A percentile compares a stretch with the other conserved stretches of the same genome.
phyloP scores from a whole-genome alignment of 2,888 invertebrate genomes.

The Chymomyza procnemis region DNA sequence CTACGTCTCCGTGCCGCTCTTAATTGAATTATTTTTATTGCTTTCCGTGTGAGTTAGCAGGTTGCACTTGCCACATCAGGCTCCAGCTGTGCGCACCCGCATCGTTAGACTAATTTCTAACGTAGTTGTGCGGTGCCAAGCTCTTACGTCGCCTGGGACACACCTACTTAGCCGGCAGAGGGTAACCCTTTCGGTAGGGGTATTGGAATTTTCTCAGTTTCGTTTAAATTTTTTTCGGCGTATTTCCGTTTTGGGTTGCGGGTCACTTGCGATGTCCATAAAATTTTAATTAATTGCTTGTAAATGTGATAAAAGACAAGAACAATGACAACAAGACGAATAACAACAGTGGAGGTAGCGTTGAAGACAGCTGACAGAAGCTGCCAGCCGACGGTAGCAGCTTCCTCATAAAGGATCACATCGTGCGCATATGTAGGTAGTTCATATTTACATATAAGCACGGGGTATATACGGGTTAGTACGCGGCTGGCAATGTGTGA shows the following conservation, averaged over 20 bases:
- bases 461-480: too few relatives aligned
- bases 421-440: too few relatives aligned
- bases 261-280: conserved; percentile 55
- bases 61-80: conserved; percentile 22
- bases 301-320: conserved; percentile 50
- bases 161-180: conserved; percentile 32
- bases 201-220: not conserved
- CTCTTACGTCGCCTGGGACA: conserved; percentile 36
- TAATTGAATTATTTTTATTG: conserved; percentile 73
- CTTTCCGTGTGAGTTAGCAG: conserved; percentile 35
- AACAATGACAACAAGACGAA: conserved; percentile 34
- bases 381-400: not conserved
- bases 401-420: not conserved
- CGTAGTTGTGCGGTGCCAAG: conserved; percentile 15
- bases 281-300: conserved; percentile 61
- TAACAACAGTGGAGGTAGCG: conserved; percentile 7
- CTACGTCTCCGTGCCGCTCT: conserved; percentile 45
- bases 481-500: too few relatives aligned
- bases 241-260: conserved; percentile 36
- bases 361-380: not conserved
- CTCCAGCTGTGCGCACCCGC: conserved; percentile 65
- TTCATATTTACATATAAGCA: not conserved
- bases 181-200: conserved; percentile 23
- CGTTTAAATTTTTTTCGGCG: conserved; percentile 26
- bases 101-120: conserved; percentile 64